Conservation (phyloP, 2,888 invertebrate genomes). For the Melikaiella ostensackeni region DNA sequence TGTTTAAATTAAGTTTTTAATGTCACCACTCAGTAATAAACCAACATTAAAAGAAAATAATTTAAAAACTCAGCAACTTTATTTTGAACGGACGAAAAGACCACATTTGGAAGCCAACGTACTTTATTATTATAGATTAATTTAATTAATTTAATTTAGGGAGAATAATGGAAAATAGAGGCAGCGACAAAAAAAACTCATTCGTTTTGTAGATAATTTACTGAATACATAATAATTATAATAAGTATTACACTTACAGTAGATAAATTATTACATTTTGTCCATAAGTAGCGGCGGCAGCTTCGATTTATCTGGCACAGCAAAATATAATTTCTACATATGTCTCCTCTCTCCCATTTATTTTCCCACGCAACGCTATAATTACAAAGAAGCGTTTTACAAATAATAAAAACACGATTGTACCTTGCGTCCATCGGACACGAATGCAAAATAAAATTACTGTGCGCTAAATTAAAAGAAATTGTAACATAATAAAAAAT, state of each 20-base stretch:
- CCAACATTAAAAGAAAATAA: too few relatives aligned
- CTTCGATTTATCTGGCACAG: conserved; percentile 52
- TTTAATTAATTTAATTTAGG: conserved; percentile 24
- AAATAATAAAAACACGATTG: conserved; percentile 36
- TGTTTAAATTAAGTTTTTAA: too few relatives aligned
- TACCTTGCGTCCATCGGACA: conserved; percentile 27
- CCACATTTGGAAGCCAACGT: too few relatives aligned
- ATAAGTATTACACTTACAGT: conserved; percentile 54
- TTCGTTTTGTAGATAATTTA: conserved; percentile 68
- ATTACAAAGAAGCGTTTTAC: conserved; percentile 40
- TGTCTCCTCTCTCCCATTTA: conserved; percentile 49
- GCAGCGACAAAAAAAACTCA: conserved; percentile 10
- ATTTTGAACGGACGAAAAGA: too few relatives aligned
- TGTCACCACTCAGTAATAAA: too few relatives aligned
- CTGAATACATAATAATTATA: conserved; percentile 67
- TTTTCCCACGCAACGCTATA: conserved; percentile 38
- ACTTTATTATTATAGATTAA: too few relatives aligned
- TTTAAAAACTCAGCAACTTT: too few relatives aligned
- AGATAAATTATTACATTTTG: conserved; percentile 63
- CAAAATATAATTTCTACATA: conserved; percentile 47
- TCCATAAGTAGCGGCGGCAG: conserved; percentile 67
- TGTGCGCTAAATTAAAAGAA: neutral
- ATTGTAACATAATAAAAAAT: neutral
- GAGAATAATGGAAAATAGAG: conserved; percentile 42
- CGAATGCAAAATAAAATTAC: neutral